phyloP scores from a whole-genome alignment of 2,113 vertebrate species.

The Pangasianodon gigas region DNA sequence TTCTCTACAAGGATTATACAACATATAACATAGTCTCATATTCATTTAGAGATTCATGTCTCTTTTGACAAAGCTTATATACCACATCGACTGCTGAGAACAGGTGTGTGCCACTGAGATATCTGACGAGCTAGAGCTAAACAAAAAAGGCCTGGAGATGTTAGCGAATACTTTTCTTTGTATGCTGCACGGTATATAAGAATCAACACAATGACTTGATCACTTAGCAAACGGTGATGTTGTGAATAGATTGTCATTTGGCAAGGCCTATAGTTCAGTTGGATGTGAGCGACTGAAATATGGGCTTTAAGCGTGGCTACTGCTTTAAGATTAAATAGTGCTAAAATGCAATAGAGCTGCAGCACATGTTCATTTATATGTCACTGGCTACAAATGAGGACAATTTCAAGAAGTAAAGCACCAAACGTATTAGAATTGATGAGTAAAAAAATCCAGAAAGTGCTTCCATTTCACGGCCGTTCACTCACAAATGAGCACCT shows the following conservation, averaged over 20 bases:
- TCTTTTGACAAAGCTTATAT: constrained; percentile 57
- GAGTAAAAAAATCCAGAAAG: neutral
- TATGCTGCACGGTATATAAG: constrained; percentile 7
- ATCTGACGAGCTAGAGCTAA: constrained; percentile 12
- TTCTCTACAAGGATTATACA: constrained; percentile 95
- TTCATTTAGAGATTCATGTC: constrained; percentile 78
- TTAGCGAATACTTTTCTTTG: constrained; percentile 1
- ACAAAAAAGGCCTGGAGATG: constrained; percentile 5
- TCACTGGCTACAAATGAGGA: constrained; percentile 3
- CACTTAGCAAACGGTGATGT: neutral
- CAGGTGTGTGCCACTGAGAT: constrained; percentile 31
- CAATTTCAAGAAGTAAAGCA: neutral
- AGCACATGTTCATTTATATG: neutral
- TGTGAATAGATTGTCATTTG: constrained; percentile 25
- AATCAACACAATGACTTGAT: neutral
- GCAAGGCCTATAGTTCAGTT: neutral
- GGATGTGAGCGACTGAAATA: neutral
- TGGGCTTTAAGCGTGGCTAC: neutral
- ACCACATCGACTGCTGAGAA: constrained; percentile 66
- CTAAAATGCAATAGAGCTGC: neutral
- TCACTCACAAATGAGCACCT: constrained; percentile 18
- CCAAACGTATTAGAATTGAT: neutral
- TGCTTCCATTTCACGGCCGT: neutral
- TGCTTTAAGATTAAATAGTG: neutral
- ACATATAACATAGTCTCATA: constrained; percentile 84